Evolutionary conservation across 53 echinoderm and acorn worm species (phyloP).

Genomic region (Echinarachnius parma): DNA sequence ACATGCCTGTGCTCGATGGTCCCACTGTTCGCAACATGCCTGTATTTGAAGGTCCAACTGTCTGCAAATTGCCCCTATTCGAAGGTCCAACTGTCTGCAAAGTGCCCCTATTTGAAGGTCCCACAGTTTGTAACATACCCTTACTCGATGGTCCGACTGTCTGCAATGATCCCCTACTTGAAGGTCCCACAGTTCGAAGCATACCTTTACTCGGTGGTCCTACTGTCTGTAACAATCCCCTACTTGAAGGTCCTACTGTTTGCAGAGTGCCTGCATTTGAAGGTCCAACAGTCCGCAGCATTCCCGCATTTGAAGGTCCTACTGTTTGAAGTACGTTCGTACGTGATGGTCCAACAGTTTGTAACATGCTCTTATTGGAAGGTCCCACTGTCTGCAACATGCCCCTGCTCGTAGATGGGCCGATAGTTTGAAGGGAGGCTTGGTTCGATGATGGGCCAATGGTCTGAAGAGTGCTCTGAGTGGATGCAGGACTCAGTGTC

Average conservation of each 20-base stretch:
- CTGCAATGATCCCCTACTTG: neutral
- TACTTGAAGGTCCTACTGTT: constrained; percentile 21
- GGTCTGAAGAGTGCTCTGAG: constrained; percentile 24
- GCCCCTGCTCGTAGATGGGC: neutral
- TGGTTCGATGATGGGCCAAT: constrained; percentile 7
- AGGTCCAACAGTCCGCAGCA: constrained; percentile 18
- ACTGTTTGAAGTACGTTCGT: constrained; percentile 11
- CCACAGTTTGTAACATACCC: constrained; percentile 11
- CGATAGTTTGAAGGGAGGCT: constrained; percentile 14
- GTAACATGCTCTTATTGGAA: neutral
- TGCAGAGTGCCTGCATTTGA: constrained; percentile 12
- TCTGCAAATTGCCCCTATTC: neutral
- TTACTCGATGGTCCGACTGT: constrained; percentile 27
- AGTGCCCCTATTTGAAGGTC: constrained; percentile 7
- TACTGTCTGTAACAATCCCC: constrained; percentile 15
- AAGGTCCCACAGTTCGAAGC: constrained; percentile 15
- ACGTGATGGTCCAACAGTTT: constrained; percentile 16
- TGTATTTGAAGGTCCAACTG: no score
- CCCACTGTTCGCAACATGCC: no score
- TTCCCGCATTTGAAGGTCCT: constrained; percentile 1
- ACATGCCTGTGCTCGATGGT: neutral
- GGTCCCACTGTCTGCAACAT: constrained; percentile 27
- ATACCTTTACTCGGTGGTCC: constrained; percentile 2
- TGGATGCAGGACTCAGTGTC: constrained; percentile 1
- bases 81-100: no score